phyloP scores from a whole-genome alignment of 35 echinoderm and acorn worm genomes.

The Patiria miniata region DNA sequence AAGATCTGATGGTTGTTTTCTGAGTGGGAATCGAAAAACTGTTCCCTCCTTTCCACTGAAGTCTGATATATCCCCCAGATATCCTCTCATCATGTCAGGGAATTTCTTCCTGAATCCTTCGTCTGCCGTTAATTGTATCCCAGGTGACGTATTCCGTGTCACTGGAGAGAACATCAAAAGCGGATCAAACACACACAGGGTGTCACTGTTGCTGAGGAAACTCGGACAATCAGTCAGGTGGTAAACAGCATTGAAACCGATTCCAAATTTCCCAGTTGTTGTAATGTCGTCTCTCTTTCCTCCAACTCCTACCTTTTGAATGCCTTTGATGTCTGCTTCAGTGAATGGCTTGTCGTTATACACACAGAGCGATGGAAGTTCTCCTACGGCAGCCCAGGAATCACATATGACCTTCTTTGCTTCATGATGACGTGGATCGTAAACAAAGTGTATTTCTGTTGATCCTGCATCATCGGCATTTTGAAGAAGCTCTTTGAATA shows the following conservation, averaged over 20 bases:
- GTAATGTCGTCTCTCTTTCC: conserved; percentile 49
- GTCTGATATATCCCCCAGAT: conserved; percentile 27
- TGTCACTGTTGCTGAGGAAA: conserved; percentile 54
- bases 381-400: not conserved
- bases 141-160: conserved; percentile 26
- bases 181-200: conserved; percentile 75
- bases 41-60: conserved; percentile 29
- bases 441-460: conserved; percentile 67
- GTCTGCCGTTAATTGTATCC: not conserved
- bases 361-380: conserved; percentile 57
- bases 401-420: conserved; percentile 40
- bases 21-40: conserved; percentile 61
- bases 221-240: conserved; percentile 84
- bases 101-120: conserved; percentile 16
- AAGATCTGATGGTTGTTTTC: conserved; percentile 11
- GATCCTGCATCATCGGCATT: conserved; percentile 87
- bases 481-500: conserved; percentile 84
- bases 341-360: conserved; percentile 82
- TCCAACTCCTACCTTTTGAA: conserved; percentile 76
- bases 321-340: conserved; percentile 79
- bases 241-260: conserved; percentile 89
- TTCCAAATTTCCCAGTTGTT: conserved; percentile 73
- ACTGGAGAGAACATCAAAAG: conserved; percentile 28
- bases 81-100: conserved; percentile 49
- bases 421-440: conserved; percentile 64